phyloP scores from a whole-genome alignment of 2,113 vertebrate genomes.

The Tursiops truncatus region DNA sequence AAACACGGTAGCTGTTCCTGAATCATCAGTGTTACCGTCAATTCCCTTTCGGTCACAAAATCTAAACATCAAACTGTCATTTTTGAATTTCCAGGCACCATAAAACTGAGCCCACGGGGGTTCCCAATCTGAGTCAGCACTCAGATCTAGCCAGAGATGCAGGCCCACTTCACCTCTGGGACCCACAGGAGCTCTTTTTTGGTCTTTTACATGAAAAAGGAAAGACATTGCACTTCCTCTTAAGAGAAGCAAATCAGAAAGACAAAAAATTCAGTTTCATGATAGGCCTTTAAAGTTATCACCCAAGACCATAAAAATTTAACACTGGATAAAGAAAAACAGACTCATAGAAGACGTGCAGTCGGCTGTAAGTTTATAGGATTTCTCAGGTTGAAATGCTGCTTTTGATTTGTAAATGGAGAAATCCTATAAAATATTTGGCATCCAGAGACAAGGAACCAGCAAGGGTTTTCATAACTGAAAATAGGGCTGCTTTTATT shows the following conservation, averaged over 20 bases:
- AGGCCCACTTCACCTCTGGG: not conserved
- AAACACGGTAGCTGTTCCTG: not conserved
- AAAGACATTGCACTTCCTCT: constrained; percentile 21
- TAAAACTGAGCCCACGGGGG: not conserved
- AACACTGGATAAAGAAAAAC: constrained; percentile 67
- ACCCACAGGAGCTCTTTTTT: too few relatives aligned
- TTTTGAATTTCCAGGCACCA: not conserved
- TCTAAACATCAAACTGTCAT: not conserved
- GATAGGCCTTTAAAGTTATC: constrained; percentile 79
- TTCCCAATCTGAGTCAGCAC: not conserved
- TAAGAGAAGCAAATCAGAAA: constrained; percentile 70
- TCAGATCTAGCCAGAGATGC: not conserved
- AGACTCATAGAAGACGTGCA: not conserved
- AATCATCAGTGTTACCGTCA: not conserved
- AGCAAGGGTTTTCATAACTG: not conserved
- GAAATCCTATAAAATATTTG: not conserved
- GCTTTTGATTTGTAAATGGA: not conserved
- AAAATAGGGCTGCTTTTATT: not conserved
- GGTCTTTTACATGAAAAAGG: not conserved
- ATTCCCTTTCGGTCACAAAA: not conserved
- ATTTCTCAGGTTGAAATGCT: not conserved
- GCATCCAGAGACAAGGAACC: not conserved
- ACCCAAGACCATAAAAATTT: constrained; percentile 78
- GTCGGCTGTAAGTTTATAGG: constrained; percentile 50
- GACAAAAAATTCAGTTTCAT: constrained; percentile 75